Conservation (phyloP, 2,888 invertebrate genomes). For the Uropetala carovei region DNA sequence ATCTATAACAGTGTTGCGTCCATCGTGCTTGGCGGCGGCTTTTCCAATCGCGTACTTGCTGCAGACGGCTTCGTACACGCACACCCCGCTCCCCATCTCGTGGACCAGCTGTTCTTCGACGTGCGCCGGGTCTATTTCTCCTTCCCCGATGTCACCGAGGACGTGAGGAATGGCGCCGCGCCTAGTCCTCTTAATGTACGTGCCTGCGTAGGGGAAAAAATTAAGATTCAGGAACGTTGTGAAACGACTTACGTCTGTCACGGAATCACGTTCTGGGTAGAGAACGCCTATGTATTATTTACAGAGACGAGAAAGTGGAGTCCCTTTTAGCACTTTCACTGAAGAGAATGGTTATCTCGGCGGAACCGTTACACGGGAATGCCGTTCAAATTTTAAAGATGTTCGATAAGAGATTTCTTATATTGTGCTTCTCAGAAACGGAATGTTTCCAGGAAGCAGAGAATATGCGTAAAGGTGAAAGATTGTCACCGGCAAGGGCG, state of each 20-base stretch:
- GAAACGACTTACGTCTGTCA: no score
- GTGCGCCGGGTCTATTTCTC: constrained; percentile 80
- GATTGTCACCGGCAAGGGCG: no score
- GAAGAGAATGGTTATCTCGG: not conserved
- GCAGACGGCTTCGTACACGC: constrained; percentile 88
- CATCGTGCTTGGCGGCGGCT: constrained; percentile 72
- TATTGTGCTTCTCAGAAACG: no score
- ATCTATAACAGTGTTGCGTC: constrained; percentile 77
- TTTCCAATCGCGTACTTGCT: constrained; percentile 82
- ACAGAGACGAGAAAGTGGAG: not conserved
- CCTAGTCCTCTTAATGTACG: constrained; percentile 82
- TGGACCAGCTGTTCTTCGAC: constrained; percentile 88
- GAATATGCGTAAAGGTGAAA: no score
- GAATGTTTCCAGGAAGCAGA: no score
- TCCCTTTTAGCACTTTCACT: not conserved
- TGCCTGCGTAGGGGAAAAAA: constrained; percentile 77
- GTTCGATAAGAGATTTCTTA: no score
- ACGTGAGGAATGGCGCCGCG: constrained; percentile 76
- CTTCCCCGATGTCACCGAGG: constrained; percentile 70
- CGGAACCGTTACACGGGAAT: no score
- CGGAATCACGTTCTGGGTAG: not conserved
- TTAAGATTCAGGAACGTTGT: not conserved
- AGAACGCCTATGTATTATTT: not conserved
- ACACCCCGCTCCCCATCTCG: constrained; percentile 87
- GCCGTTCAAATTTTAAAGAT: no score